phyloP scores from a whole-genome alignment of 2,113 vertebrate species.

The Dicaeum eximium region DNA sequence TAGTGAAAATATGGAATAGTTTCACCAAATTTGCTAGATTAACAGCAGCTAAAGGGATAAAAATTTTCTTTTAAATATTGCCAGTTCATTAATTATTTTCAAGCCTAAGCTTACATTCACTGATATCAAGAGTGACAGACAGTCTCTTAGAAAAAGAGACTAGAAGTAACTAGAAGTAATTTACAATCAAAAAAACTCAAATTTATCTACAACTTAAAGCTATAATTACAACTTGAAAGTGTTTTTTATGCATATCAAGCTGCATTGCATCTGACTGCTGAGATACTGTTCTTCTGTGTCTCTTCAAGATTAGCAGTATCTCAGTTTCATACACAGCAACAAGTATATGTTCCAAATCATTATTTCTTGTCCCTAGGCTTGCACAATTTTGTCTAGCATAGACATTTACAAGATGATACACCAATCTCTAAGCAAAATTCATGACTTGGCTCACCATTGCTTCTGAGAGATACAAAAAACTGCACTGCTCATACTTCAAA shows the following conservation, averaged over 20 bases:
- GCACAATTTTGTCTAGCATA: neutral
- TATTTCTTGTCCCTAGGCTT: conserved; percentile 13
- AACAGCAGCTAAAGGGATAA: neutral
- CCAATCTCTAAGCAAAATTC: neutral
- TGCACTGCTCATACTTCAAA: neutral
- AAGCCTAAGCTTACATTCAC: neutral
- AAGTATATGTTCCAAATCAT: neutral
- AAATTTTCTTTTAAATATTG: neutral
- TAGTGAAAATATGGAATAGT: neutral
- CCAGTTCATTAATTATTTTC: neutral
- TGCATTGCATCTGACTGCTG: neutral
- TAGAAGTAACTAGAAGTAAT: neutral
- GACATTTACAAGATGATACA: neutral
- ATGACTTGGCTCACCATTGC: neutral
- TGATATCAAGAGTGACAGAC: neutral
- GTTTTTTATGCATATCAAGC: neutral
- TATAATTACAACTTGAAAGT: conserved; percentile 14
- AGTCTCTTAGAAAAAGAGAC: no score
- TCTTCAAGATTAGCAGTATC: neutral
- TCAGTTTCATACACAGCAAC: neutral
- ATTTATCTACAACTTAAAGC: conserved; percentile 30
- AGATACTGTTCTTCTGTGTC: neutral
- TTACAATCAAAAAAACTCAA: neutral
- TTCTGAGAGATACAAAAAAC: neutral
- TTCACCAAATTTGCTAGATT: neutral